Conservation (phyloP, 2,113 vertebrate genomes). For the cattle (Bos taurus) region DNA sequence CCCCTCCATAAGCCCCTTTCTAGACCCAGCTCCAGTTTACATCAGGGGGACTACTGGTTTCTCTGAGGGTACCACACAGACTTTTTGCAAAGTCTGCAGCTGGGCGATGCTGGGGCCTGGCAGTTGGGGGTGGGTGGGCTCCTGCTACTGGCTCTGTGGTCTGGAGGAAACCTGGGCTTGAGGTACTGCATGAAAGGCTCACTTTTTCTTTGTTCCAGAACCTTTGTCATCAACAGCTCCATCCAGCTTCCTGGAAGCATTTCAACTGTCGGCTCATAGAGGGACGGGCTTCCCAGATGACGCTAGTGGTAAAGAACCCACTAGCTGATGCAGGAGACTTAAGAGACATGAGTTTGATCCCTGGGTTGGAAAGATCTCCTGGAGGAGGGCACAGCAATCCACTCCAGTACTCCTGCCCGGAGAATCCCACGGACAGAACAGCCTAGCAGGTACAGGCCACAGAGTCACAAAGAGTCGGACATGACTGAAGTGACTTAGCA, state of each 20-base stretch:
- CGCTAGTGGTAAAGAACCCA: neutral
- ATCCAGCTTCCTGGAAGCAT: neutral
- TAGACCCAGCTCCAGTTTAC: neutral
- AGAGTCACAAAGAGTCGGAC: neutral
- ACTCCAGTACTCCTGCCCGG: neutral
- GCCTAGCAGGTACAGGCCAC: neutral
- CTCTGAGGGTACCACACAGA: neutral
- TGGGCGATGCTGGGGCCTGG: too few species aligned
- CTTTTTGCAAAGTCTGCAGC: neutral
- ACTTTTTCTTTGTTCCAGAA: neutral
- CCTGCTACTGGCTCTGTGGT: neutral
- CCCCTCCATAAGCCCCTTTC: neutral
- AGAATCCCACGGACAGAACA: neutral
- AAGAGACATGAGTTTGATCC: neutral
- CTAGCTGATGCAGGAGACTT: neutral
- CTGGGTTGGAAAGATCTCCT: neutral
- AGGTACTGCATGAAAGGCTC: neutral
- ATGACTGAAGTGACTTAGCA: neutral
- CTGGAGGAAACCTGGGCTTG: neutral
- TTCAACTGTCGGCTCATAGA: neutral
- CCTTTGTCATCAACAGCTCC: neutral
- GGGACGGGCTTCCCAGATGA: neutral
- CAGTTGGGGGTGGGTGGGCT: fast-evolving
- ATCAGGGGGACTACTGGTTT: neutral
- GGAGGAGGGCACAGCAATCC: neutral